These are phyloP conservation scores for Scophthalmus maximus DNA, from an alignment of 2,113 vertebrate genomes.

Conservation along the genomic window DNA sequence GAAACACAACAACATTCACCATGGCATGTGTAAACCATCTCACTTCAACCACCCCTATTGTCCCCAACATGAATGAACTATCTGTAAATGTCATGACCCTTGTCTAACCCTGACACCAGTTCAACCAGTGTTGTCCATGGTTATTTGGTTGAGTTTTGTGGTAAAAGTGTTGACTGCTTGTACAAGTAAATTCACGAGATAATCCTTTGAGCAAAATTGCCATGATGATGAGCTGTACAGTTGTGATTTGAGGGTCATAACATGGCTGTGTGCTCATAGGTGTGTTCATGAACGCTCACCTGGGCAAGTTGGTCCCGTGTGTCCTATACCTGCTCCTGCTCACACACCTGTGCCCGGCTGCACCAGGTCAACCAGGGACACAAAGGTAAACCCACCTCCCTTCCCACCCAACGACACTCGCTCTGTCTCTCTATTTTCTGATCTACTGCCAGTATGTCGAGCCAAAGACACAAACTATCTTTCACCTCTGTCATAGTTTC, in stretches of 20 bases:
- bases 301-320: constrained; percentile 38
- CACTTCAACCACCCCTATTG: too few species aligned
- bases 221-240: not conserved
- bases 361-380: constrained; percentile 65
- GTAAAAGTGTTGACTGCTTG: not conserved
- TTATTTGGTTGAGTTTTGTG: too few species aligned
- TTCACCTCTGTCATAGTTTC: not conserved
- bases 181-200: too few species aligned
- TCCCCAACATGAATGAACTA: not conserved
- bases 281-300: constrained; percentile 44
- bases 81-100: too few species aligned
- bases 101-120: too few species aligned
- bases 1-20: not conserved
- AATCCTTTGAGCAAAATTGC: too few species aligned
- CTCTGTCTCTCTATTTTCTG: too few species aligned
- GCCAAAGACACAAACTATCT: not conserved
- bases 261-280: constrained; percentile 53
- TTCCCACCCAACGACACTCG: too few species aligned
- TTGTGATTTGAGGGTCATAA: not conserved
- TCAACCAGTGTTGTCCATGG: not conserved
- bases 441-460: too few species aligned
- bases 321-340: constrained; percentile 66
- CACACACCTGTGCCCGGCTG: constrained; percentile 55
- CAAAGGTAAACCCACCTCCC: constrained; percentile 49
- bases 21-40: not conserved